phyloP scores from a whole-genome alignment of 2,797 vertebrate species.

The Brotula barbata region DNA sequence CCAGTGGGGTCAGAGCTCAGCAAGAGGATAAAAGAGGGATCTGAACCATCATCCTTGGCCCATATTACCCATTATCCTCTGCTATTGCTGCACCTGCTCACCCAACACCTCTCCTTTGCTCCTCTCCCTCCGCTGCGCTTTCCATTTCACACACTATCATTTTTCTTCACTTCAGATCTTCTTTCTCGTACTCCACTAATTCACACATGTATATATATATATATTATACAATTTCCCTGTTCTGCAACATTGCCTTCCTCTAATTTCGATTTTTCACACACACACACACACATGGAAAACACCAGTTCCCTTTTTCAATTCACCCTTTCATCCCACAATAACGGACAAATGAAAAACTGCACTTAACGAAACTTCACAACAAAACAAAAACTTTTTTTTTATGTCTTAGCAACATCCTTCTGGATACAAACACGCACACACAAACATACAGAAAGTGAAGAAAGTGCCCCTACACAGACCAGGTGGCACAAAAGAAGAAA shows the following conservation, averaged over 20 bases:
- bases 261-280: conserved; percentile 13
- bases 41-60: conserved; percentile 65
- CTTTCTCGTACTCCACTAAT: not conserved
- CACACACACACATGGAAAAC: not conserved
- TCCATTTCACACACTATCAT: conserved; percentile 15
- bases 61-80: conserved; percentile 69
- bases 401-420: conserved; percentile 37
- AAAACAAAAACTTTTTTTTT: conserved; percentile 17
- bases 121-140: conserved; percentile 14
- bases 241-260: conserved; percentile 4
- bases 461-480: conserved; percentile 37
- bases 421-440: conserved; percentile 5
- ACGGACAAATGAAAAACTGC: conserved; percentile 16
- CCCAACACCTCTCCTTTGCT: conserved; percentile 26
- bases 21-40: conserved; percentile 66
- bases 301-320: not conserved
- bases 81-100: conserved; percentile 67
- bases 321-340: too few species aligned
- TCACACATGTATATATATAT: not conserved
- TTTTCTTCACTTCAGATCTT: conserved; percentile 15
- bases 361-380: conserved; percentile 47
- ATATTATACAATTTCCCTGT: not conserved
- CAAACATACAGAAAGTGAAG: conserved; percentile 12
- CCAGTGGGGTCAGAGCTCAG: conserved; percentile 63
- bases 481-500: conserved; percentile 62